Evolutionary conservation across 2,113 vertebrate species (phyloP), one percentile per base, ranked within the genome.

Genomic region (Centropus unirufus): DNA sequence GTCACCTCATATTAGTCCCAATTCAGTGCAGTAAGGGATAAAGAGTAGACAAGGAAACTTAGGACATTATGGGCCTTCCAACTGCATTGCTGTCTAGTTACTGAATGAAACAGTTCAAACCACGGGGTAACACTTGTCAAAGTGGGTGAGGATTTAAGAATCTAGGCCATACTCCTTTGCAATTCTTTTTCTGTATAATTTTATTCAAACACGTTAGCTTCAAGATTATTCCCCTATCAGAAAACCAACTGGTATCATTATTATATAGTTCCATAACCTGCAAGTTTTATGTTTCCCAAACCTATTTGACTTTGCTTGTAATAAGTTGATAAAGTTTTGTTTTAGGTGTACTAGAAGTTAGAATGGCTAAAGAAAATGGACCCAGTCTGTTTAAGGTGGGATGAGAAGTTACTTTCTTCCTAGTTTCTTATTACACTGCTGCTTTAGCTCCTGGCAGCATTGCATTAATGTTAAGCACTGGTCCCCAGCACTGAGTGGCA

Each of bases 401-500:
- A 84, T 84, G 80, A 90, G 40, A 95, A 97, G 91, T 94, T 95
- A 87, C 89, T 95, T 97, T 94, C 89, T 94, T 96, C 36, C 66
- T 84, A 29, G 59, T 95, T 96, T 97, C 96, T 97, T 96, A 83
- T 97, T 97, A 92, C 87, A 91, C 39, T 36, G 40, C 69, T 85
- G 86, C 94, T 96, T 96, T 96, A 90, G 94, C 97, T 97, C 94
- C 94, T 94, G 88, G 96, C 92, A 97, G 96, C 78, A 73, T 74
- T 93, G 90, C 93, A 63, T 94, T 95, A 87, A 74, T 66, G 77
- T 95, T 95, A 92, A 97, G 93, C 89, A 49, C 96, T 96, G 93
- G 94, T 97, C 89, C 58, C 97, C 93, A 89, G 96, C 85, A 97
- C 96, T 58, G 54, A 97, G 96, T 94, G 76, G 96, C 94, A 97